phyloP scores from a whole-genome alignment of 2,888 invertebrate species.

The Chaetoderma sp. region DNA sequence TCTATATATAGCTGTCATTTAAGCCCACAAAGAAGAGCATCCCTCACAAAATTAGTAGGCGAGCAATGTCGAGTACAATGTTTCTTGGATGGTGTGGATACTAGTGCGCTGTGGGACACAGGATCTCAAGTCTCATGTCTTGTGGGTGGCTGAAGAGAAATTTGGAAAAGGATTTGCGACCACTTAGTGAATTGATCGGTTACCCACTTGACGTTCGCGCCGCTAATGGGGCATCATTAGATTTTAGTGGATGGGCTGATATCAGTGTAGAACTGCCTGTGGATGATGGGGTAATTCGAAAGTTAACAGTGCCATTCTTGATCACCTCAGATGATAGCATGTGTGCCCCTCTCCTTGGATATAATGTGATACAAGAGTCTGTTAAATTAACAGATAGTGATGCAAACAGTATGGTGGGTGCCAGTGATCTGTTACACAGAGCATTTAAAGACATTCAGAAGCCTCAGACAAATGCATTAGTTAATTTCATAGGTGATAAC shows the following conservation, averaged over 20 bases:
- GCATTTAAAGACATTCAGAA: too few relatives aligned
- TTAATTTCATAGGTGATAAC: too few relatives aligned
- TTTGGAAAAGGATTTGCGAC: not conserved
- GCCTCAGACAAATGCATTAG: too few relatives aligned
- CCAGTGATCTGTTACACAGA: too few relatives aligned
- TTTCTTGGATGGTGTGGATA: not conserved
- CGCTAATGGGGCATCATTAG: conserved; percentile 1
- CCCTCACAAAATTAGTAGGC: conserved; percentile 4
- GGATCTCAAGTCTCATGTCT: conserved; percentile 1
- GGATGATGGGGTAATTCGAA: not conserved
- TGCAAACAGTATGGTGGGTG: too few relatives aligned
- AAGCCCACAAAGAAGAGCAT: too few relatives aligned
- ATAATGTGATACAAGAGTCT: conserved; percentile 11
- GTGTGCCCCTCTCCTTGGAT: conserved; percentile 5
- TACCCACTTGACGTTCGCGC: not conserved
- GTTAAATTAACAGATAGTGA: not conserved
- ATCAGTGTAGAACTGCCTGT: not conserved
- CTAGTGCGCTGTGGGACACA: conserved; percentile 10
- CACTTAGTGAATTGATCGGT: not conserved
- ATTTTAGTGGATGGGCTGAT: conserved; percentile 4
- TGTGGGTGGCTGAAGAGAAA: not conserved
- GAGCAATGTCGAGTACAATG: conserved; percentile 2
- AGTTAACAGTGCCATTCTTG: not conserved
- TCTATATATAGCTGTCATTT: too few relatives aligned
- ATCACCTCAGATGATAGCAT: not conserved